phyloP scores from a whole-genome alignment of 2,888 invertebrate genomes.

The Nomada fucata region DNA sequence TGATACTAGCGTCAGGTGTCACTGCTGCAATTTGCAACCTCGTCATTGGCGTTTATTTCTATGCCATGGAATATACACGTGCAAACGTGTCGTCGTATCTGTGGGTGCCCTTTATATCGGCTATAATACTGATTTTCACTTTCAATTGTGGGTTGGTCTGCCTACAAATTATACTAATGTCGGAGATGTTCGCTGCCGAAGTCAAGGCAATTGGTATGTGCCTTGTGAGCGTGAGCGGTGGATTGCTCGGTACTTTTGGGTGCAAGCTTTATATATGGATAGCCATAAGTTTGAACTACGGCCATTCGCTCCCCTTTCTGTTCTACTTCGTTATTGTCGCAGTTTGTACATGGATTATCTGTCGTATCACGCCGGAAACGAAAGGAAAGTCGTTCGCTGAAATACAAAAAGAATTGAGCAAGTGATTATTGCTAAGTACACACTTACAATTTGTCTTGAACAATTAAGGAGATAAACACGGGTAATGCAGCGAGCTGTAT shows the following conservation, averaged over 20 bases:
- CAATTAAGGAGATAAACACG: no score
- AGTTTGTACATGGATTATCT: slow-evolving; percentile 49
- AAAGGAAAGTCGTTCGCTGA: slow-evolving; percentile 75
- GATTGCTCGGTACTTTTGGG: slow-evolving; percentile 53
- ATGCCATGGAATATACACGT: slow-evolving; percentile 65
- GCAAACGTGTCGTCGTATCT: slow-evolving; percentile 61
- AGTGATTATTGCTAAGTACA: slow-evolving; percentile 32
- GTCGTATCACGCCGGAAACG: slow-evolving; percentile 72
- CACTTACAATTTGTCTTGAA: no score
- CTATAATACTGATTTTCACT: slow-evolving; percentile 66
- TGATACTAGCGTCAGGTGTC: slow-evolving; percentile 82
- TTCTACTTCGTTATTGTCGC: slow-evolving; percentile 60
- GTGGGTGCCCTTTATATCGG: slow-evolving; percentile 63
- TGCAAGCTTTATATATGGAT: slow-evolving; percentile 72
- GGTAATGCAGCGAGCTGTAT: no score
- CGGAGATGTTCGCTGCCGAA: slow-evolving; percentile 74
- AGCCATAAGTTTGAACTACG: slow-evolving; percentile 67
- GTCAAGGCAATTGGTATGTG: slow-evolving; percentile 72
- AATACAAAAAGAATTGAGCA: slow-evolving; percentile 71
- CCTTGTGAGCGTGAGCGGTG: slow-evolving; percentile 55
- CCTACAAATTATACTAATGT: slow-evolving; percentile 69
- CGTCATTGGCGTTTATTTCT: slow-evolving; percentile 70
- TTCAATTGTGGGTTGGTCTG: slow-evolving; percentile 71
- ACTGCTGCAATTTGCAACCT: slow-evolving; percentile 65
- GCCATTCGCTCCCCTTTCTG: slow-evolving; percentile 72